Percentiles rank a stretch among this genome's conserved stretches.
Conservation (phyloP, 2,797 vertebrate genomes). For the Propithecus perrieri region DNA sequence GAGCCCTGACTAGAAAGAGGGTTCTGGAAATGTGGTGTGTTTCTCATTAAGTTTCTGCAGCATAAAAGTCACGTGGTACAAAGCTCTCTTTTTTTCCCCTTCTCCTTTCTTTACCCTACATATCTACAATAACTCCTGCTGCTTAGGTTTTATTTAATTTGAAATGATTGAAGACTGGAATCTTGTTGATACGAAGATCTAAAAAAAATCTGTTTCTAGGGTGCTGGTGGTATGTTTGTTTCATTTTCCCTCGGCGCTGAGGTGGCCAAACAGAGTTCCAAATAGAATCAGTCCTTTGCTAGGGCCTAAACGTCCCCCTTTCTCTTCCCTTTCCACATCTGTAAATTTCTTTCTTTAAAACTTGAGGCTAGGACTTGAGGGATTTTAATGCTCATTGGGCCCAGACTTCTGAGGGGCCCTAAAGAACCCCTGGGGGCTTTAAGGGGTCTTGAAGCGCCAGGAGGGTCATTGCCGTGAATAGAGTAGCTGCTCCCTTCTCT, state of each 20-base stretch:
- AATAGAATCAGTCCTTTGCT: not conserved
- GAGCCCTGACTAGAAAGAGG: constrained; percentile 82
- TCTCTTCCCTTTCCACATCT: not conserved
- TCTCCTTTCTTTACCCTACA: not conserved
- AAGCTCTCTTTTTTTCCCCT: not conserved
- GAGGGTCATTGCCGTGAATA: not conserved
- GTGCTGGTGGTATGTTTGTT: not conserved
- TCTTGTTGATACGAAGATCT: not conserved
- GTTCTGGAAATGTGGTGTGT: constrained; percentile 81
- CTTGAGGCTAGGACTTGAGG: not conserved
- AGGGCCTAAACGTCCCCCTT: not conserved
- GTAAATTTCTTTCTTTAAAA: not conserved
- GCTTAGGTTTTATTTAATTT: constrained; percentile 68
- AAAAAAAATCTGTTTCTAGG: constrained; percentile 12
- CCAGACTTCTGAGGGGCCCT: not conserved
- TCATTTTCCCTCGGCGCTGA: not conserved
- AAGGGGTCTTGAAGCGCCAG: not conserved
- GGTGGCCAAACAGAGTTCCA: not conserved
- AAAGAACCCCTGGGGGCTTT: not conserved
- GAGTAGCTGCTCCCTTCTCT: not conserved
- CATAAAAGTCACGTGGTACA: constrained; percentile 51
- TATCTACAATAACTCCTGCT: constrained; percentile 66
- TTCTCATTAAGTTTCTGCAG: constrained; percentile 81
- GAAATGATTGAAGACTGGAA: constrained; percentile 47
- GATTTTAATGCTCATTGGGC: not conserved